Conservation (phyloP, 2,888 invertebrate species). For the Anarsia innoxiella region DNA sequence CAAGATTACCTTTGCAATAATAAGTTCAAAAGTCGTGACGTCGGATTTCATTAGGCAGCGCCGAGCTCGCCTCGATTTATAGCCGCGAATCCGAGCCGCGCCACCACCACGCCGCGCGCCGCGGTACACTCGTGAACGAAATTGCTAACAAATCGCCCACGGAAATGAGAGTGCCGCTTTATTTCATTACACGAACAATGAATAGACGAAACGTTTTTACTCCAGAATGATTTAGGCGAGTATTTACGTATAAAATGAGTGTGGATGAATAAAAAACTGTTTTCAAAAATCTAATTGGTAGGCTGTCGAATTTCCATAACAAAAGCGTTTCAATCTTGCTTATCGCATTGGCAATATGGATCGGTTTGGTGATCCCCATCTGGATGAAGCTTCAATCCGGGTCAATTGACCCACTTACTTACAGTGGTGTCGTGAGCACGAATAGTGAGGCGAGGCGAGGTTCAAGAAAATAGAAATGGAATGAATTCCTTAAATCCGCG, state of each 20-base stretch:
- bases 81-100: conserved; percentile 4
- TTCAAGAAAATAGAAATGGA: conserved; percentile 43
- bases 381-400: conserved; percentile 20
- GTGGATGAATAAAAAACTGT: background rate
- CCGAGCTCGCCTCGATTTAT: conserved; percentile 11
- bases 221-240: conserved; percentile 11
- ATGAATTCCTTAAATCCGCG: conserved; percentile 41
- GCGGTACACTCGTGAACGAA: conserved; percentile 35
- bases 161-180: conserved; percentile 42
- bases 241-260: background rate
- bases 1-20: conserved; percentile 17
- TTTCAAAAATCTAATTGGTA: conserved; percentile 3
- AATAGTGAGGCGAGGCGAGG: conserved; percentile 30
- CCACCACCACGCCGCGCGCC: background rate
- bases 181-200: conserved; percentile 38
- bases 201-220: conserved; percentile 40
- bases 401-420: conserved; percentile 36
- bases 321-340: conserved; percentile 13
- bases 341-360: conserved; percentile 15
- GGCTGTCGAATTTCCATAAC: conserved; percentile 4
- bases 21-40: conserved; percentile 44
- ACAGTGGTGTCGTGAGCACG: conserved; percentile 28
- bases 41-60: conserved; percentile 51
- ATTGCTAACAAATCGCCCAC: conserved; percentile 47
- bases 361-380: conserved; percentile 20